These are phyloP conservation scores for Saguinus imperator DNA, from an alignment of 2,113 vertebrate genomes.

Conservation along the genomic window DNA sequence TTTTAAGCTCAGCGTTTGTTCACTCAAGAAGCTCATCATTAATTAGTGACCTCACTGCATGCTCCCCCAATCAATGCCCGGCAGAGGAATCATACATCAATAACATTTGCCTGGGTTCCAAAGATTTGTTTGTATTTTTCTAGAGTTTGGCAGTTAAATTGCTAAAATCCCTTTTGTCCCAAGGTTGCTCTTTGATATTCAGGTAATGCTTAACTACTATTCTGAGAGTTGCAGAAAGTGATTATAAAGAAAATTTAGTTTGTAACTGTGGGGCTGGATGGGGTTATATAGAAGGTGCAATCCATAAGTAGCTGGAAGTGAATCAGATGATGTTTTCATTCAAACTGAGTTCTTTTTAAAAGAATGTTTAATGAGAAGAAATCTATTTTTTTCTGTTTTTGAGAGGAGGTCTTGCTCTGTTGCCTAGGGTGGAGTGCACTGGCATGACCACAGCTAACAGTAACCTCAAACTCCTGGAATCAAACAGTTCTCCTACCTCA, in stretches of 20 bases:
- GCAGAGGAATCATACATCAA: background rate
- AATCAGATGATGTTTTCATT: constrained; percentile 8
- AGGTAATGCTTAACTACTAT: background rate
- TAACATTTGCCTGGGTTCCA: background rate
- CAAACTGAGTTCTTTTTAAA: background rate
- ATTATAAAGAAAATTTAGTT: constrained; percentile 35
- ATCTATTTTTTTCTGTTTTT: background rate
- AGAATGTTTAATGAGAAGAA: background rate
- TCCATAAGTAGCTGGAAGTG: background rate
- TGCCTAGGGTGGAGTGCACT: too few relatives aligned
- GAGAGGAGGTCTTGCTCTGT: too few relatives aligned
- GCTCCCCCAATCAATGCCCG: background rate
- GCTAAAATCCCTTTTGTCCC: background rate
- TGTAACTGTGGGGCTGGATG: background rate
- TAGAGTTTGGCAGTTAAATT: constrained; percentile 24
- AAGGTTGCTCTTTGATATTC: constrained; percentile 1
- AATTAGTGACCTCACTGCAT: background rate
- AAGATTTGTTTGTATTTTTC: constrained; percentile 37
- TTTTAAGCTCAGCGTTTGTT: background rate
- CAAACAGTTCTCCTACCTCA: too few relatives aligned
- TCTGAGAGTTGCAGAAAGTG: constrained; percentile 9
- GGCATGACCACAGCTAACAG: too few relatives aligned
- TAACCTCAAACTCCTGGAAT: too few relatives aligned
- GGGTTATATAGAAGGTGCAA: background rate
- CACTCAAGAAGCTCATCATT: background rate